Evolutionary conservation across 2,113 vertebrate genomes (phyloP), one percentile per base, ranked within the genome.

Genomic region (Hydropotes inermis): DNA sequence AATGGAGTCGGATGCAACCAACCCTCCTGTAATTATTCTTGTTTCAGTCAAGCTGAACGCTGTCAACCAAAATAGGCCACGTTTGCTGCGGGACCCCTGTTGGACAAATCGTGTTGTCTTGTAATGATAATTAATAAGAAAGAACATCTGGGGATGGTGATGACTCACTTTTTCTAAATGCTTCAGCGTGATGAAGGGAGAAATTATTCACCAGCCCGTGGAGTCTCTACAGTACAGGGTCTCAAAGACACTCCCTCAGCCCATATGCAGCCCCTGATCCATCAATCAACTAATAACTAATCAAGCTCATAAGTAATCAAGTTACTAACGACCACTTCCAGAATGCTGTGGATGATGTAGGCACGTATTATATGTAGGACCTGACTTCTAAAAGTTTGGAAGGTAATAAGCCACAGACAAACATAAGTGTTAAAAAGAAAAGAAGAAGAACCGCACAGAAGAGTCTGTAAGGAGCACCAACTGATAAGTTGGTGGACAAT

Each of bases 151-250:
- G 92, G 27, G 33, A 89, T 15, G 78, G 78, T 0, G 13, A 67
- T 94, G 76, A 87, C 52, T 97, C 97, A 93, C 21, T 83, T 90
- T 92, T 97, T 87, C 82, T 95, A 97, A 97, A 76, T 33, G 67
- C 61, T 84, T 97, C 88, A 78, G 2, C 91, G 39, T 94, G 55
- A n/a, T 67, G 55, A 93, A 87, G 61, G 55, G 30, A 81, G 81
- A 93, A 91, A 87, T 87, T 83, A 86, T 67, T 87, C 47, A 67
- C 1, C 88, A 94, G 58, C 28, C 60, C 0, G 0, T 58, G 76
- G 25, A 67, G 45, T 87, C 76, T 91, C 76, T 11, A 82, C 67
- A 52, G 64, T 39, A 6, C 21, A 82, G 36, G 27, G 55, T 39
- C 95, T 83, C 11, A 1, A 74, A 83, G 70, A 45, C n/a, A 15